Base-by-base conservation (phyloP, 2,113 vertebrate genomes). In the Lagopus leucura region DNA sequence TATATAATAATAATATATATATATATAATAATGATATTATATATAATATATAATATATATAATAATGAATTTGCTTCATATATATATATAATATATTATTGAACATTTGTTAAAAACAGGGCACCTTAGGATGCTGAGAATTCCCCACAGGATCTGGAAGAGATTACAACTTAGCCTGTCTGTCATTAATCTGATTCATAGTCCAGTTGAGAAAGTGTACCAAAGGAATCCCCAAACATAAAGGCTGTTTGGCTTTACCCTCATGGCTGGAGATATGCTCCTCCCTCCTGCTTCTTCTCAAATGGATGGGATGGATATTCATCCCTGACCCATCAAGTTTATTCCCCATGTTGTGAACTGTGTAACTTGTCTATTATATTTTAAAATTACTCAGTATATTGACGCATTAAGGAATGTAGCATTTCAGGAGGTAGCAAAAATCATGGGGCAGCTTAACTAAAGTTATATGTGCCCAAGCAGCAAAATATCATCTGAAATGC, bases 151-250 rank as follows among this genome's bases (percentile, higher is more conserved):
- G 45, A 61, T 90, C 72, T 91, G 61, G 54, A 88, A 94, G 85
- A 92, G 90, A 63, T 32, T 91, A 77, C 28, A 54, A 48, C 2
- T 69, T 89, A 66, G 0, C 10, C 54, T 57, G 34, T 67, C 42
- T 93, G 79, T 32, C 80, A 74, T 86, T 87, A 63, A 38, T 92
- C 38, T 94, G 52, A 52, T 48, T 58, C 40, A 58, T 17, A 75
- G 78, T 45, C n/a, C 65, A 34, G 3, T 73, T 70, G 48, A 36
- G 50, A 86, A 36, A 47, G 8, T 42, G 47, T 89, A 84, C 72
- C 92, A 92, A 95, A 97, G 89, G 94, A 95, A 94, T 95, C 82
- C 83, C 92, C 89, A 96, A 89, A 95, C 58, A 83, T 57, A 66
- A 84, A 93, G 66, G 43, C 30, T 45, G 6, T 95, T 96, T 94